These are phyloP conservation scores for Tetramorium alpestre DNA, from an alignment of 1,140 invertebrate species.

Conservation along the genomic window DNA sequence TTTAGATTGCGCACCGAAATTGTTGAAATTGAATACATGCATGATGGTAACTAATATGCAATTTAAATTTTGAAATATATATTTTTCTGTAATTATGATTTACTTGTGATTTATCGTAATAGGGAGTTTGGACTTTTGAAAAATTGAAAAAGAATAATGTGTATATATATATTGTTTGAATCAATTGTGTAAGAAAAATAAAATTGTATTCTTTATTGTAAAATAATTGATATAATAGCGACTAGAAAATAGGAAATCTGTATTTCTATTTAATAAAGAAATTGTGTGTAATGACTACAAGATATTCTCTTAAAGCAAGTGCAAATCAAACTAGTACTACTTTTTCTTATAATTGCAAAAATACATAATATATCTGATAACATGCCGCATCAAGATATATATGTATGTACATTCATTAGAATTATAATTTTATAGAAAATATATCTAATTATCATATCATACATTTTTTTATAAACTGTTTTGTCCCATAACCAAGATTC, in stretches of 20 bases:
- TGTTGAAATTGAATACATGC: background rate
- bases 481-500: slow-evolving; percentile 70
- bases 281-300: slow-evolving; percentile 15
- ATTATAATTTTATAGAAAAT: slow-evolving; percentile 42
- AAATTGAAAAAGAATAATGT: background rate
- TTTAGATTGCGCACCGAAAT: slow-evolving; percentile 29
- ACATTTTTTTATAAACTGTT: slow-evolving; percentile 58
- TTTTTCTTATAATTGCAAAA: slow-evolving; percentile 54
- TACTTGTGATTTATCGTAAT: background rate
- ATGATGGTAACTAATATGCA: slow-evolving; percentile 16
- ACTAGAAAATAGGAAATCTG: slow-evolving; percentile 24
- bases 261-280: slow-evolving; percentile 27
- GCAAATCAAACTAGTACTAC: slow-evolving; percentile 40
- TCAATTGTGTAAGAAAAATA: background rate
- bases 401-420: slow-evolving; percentile 22
- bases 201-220: background rate
- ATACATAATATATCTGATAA: slow-evolving; percentile 59
- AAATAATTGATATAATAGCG: background rate
- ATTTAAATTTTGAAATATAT: background rate
- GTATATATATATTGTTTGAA: background rate
- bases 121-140: slow-evolving; percentile 42
- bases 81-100: background rate
- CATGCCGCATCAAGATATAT: slow-evolving; percentile 58
- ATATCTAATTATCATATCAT: slow-evolving; percentile 30
- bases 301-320: slow-evolving; percentile 62